Evolutionary conservation across 2,888 invertebrate genomes (phyloP).

Genomic region (Proisotoma minuta): DNA sequence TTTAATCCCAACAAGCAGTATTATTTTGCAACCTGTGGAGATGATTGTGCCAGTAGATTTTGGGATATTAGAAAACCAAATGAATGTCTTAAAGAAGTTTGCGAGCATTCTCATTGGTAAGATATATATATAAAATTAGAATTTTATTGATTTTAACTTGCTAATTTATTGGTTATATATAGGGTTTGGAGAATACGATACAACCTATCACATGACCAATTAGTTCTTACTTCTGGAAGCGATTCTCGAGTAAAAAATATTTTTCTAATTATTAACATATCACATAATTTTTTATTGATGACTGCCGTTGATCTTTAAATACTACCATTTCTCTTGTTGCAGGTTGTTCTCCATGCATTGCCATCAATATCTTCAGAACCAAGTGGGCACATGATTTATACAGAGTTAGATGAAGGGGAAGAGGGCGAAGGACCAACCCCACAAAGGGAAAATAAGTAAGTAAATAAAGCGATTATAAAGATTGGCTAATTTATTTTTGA

Average conservation of each 20-base stretch:
- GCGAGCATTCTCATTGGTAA: constrained; percentile 83
- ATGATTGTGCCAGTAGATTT: constrained; percentile 89
- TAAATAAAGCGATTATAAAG: neutral
- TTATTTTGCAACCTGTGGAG: constrained; percentile 86
- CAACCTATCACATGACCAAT: constrained; percentile 94
- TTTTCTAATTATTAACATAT: neutral
- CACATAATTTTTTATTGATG: neutral
- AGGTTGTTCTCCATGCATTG: constrained; percentile 69
- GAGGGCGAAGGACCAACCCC: constrained; percentile 51
- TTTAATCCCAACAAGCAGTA: constrained; percentile 98
- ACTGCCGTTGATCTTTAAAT: too few species aligned
- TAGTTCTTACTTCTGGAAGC: constrained; percentile 87
- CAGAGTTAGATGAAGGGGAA: constrained; percentile 52
- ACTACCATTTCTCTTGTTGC: too few species aligned
- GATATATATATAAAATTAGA: constrained; percentile 11
- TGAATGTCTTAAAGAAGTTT: constrained; percentile 71
- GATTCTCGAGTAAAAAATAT: constrained; percentile 70
- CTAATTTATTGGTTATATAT: neutral
- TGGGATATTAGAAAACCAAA: constrained; percentile 88
- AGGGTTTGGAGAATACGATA: constrained; percentile 92
- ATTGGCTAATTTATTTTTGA: neutral
- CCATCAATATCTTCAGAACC: constrained; percentile 82
- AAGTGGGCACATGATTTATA: constrained; percentile 57
- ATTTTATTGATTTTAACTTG: neutral
- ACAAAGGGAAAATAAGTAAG: constrained; percentile 53